phyloP scores from a whole-genome alignment of 2,113 vertebrate species.

The Onychorhynchus coronatus region DNA sequence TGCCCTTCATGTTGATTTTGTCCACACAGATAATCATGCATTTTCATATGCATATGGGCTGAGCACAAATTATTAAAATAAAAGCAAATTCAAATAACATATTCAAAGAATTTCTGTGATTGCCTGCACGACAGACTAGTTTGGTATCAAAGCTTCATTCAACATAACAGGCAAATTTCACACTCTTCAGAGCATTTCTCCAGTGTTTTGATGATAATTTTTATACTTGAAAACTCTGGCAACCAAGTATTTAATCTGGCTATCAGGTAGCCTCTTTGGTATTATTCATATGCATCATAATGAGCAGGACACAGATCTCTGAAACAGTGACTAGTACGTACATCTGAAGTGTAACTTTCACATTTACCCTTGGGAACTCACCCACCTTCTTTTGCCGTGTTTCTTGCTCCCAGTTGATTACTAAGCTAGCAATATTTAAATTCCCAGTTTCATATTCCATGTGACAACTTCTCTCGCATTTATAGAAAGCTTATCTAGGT shows the following conservation, averaged over 20 bases:
- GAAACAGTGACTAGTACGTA: not conserved
- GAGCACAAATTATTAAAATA: not conserved
- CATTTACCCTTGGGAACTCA: not conserved
- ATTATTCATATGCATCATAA: not conserved
- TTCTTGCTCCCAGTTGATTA: not conserved
- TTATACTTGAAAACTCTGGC: not conserved
- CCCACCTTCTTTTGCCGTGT: not conserved
- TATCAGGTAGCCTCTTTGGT: not conserved
- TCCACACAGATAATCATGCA: not conserved
- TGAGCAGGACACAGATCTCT: not conserved
- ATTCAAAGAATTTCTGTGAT: not conserved
- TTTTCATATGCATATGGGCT: not conserved
- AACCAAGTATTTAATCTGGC: not conserved
- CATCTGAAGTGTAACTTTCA: not conserved
- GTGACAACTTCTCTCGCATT: not conserved
- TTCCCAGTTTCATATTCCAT: not conserved
- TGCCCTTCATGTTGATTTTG: not conserved
- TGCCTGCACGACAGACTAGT: not conserved
- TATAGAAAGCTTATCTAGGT: not conserved
- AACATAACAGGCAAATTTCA: not conserved
- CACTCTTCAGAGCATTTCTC: not conserved
- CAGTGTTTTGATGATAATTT: not conserved
- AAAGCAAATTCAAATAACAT: not conserved
- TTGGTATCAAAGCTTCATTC: not conserved
- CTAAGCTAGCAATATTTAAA: not conserved